Percentiles rank a stretch among this genome's conserved stretches.
phyloP scores from a whole-genome alignment of 2,113 vertebrate species.

The Grammomys dolichurus region DNA sequence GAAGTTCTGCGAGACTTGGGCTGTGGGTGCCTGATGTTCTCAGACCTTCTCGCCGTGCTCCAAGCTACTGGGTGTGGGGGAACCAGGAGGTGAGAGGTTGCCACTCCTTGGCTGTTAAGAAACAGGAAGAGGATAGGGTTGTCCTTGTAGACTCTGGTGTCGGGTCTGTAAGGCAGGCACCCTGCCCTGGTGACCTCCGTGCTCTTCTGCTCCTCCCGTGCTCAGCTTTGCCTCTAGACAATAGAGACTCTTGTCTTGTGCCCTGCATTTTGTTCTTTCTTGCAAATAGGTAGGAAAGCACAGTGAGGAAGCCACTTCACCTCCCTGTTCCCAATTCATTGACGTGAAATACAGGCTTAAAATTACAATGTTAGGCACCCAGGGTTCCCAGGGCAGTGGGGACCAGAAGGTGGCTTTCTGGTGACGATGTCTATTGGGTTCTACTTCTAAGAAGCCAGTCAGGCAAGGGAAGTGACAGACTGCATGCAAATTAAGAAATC shows the following conservation, averaged over 20 bases:
- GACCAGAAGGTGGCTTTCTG: background rate
- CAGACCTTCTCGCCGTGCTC: background rate
- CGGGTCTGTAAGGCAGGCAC: background rate
- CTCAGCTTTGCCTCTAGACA: background rate
- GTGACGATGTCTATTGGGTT: background rate
- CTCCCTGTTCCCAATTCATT: background rate
- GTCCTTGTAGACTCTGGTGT: background rate
- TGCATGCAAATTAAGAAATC: background rate
- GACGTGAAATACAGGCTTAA: background rate
- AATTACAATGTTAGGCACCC: background rate
- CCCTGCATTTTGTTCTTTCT: background rate
- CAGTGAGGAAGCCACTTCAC: background rate
- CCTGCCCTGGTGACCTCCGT: background rate
- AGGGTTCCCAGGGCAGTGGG: background rate
- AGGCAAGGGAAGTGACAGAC: background rate
- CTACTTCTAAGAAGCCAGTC: background rate
- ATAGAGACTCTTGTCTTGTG: background rate
- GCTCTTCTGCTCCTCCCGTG: background rate
- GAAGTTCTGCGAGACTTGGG: background rate
- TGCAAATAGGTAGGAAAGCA: background rate
- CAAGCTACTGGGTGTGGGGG: background rate
- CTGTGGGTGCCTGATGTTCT: background rate
- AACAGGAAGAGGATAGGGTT: slow-evolving; percentile 31
- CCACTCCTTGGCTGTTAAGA: background rate
- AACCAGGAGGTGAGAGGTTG: background rate